Base-by-base conservation (phyloP, 2,113 vertebrate species). In the Sylvilagus bachmani region DNA sequence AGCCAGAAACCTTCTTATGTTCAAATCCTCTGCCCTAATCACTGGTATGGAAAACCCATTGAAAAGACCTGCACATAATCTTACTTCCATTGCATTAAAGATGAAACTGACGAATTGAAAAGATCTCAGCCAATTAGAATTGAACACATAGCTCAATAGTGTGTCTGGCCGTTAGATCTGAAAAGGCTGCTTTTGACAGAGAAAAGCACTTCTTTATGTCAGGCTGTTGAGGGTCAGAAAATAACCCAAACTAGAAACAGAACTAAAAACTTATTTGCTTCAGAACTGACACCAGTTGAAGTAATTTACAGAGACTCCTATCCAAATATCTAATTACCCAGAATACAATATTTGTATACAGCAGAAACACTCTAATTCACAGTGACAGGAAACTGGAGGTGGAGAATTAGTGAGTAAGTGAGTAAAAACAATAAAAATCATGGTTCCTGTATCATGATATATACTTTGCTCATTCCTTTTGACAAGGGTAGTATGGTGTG, bases 51-150 rank as follows among this genome's bases (percentile, higher is more conserved):
- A 97, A 97, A 97, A 96, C 84, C 89, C 97, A 96, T 91, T 97
- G 97, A 95, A 97, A 96, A 93, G 96, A 96, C 78, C 91, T 74
- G 58, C 96, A 96, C 80, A 64, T 96, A 97, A 97, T 96, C 96
- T 87, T 94, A 89, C 36, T 96, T 97, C 94, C 94, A 94, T 96
- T 95, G 95, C 96, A 96, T 96, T 97, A 97, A 97, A 96, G 95
- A 97, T 97, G 97, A 97, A 97, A 95, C 95, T 96, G 94, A 86
- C 13, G 11, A 90, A 96, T 93, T 96, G 96, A 96, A 97, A 97
- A 97, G 95, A 97, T 93, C 94, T 96, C 95, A 82, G 94, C 94
- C 96, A 97, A 97, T 98, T 97, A 97, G 96, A 97, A 95, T 94
- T 95, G 94, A 97, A 96, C 93, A 77, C 91, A 89, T 36, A 95